phyloP scores from a whole-genome alignment of 2,797 vertebrate genomes.

The Notolepis coatsorum region DNA sequence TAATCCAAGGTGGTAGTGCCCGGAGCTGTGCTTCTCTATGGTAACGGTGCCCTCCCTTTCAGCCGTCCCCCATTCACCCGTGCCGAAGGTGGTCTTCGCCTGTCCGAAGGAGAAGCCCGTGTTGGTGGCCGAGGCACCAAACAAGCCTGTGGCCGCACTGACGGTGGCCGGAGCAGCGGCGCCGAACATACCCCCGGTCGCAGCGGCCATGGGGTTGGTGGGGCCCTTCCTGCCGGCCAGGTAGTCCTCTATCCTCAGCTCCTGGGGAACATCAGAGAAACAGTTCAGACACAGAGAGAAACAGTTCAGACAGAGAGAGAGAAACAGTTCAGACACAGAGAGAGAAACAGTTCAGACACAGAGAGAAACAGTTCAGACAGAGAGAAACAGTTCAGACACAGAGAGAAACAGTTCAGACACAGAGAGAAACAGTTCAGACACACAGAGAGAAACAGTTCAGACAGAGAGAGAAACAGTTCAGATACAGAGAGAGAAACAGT shows the following conservation, averaged over 20 bases:
- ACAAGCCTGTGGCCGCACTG: conserved; percentile 89
- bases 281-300: neutral
- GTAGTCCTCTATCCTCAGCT: conserved; percentile 95
- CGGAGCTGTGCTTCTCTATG: too few relatives aligned
- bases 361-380: accelerated
- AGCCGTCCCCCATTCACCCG: conserved; percentile 77
- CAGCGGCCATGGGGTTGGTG: conserved; percentile 88
- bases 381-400: too few relatives aligned
- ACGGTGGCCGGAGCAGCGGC: conserved; percentile 82
- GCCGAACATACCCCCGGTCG: conserved; percentile 84
- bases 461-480: neutral
- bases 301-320: neutral
- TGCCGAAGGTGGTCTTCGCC: conserved; percentile 90
- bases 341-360: too few relatives aligned
- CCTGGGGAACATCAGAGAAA: conserved; percentile 69
- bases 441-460: too few relatives aligned
- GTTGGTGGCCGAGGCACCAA: conserved; percentile 88
- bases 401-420: accelerated
- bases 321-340: neutral
- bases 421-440: neutral
- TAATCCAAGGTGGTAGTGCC: too few relatives aligned
- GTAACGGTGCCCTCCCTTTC: too few relatives aligned
- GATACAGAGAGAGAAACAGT: neutral
- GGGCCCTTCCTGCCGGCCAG: conserved; percentile 94
- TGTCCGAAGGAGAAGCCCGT: conserved; percentile 90